Percentiles rank a stretch among this genome's conserved stretches.
These are phyloP conservation scores for Agonum fuliginosum DNA, from an alignment of 2,888 invertebrate species.

Conservation along the genomic window DNA sequence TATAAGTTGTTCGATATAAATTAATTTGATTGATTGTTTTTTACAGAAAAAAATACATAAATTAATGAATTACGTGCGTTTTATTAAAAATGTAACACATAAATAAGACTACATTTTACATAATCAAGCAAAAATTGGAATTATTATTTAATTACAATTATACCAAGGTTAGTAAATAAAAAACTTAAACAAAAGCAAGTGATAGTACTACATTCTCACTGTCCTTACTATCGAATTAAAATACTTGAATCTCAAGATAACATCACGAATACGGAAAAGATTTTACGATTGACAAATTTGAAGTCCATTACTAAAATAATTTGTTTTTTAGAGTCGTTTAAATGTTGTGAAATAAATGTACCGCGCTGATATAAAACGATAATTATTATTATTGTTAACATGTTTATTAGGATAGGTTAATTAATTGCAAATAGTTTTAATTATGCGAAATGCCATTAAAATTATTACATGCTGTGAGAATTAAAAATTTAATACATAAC, in stretches of 20 bases:
- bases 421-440: too few species aligned
- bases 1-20: background rate
- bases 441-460: too few species aligned
- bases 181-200: conserved; percentile 13
- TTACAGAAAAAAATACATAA: background rate
- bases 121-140: background rate
- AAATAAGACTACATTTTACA: background rate
- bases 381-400: too few species aligned
- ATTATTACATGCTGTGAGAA: too few species aligned
- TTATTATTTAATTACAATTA: background rate
- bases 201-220: conserved; percentile 11
- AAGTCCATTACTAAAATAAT: background rate
- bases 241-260: background rate
- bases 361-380: too few species aligned
- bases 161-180: conserved; percentile 21
- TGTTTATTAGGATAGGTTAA: too few species aligned
- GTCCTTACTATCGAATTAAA: conserved; percentile 19
- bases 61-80: background rate
- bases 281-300: background rate
- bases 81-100: background rate
- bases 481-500: too few species aligned
- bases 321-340: too few species aligned
- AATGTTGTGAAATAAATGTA: too few species aligned
- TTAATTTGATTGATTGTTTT: background rate
- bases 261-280: conserved; percentile 5